A percentile compares a stretch with the other conserved stretches of the same genome.
Conservation (phyloP, 2,888 invertebrate species). For the Falcaria lacertinaria region DNA sequence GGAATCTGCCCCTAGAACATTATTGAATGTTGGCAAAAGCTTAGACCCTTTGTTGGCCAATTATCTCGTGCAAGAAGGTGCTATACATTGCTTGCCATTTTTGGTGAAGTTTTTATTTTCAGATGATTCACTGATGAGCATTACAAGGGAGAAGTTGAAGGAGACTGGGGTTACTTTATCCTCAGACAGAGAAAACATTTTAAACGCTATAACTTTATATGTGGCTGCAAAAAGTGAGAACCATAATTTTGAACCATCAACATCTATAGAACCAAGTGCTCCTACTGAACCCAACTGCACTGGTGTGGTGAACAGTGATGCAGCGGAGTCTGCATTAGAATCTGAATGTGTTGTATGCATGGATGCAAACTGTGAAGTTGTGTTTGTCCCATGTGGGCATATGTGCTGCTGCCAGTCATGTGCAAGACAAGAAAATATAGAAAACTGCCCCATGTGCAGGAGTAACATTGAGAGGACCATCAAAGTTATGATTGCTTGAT, state of each 20-base stretch:
- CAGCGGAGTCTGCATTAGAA: constrained; percentile 46
- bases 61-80: constrained; percentile 84
- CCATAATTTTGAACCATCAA: constrained; percentile 29
- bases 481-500: constrained; percentile 80
- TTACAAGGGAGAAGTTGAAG: constrained; percentile 78
- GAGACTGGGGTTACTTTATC: constrained; percentile 77
- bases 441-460: constrained; percentile 90
- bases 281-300: constrained; percentile 42
- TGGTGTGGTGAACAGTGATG: constrained; percentile 52
- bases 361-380: constrained; percentile 84
- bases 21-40: constrained; percentile 80
- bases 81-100: constrained; percentile 87
- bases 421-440: constrained; percentile 74
- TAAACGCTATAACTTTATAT: constrained; percentile 82
- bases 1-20: constrained; percentile 85
- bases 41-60: constrained; percentile 85
- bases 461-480: constrained; percentile 84
- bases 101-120: constrained; percentile 81
- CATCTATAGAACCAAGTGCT: constrained; percentile 37
- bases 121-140: constrained; percentile 68
- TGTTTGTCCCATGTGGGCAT: constrained; percentile 93
- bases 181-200: constrained; percentile 80
- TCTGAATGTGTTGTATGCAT: constrained; percentile 92
- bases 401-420: constrained; percentile 89
- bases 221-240: constrained; percentile 56